These are phyloP conservation scores for Sapayoa aenigma DNA, from an alignment of 2,113 vertebrate species.

Conservation along the genomic window DNA sequence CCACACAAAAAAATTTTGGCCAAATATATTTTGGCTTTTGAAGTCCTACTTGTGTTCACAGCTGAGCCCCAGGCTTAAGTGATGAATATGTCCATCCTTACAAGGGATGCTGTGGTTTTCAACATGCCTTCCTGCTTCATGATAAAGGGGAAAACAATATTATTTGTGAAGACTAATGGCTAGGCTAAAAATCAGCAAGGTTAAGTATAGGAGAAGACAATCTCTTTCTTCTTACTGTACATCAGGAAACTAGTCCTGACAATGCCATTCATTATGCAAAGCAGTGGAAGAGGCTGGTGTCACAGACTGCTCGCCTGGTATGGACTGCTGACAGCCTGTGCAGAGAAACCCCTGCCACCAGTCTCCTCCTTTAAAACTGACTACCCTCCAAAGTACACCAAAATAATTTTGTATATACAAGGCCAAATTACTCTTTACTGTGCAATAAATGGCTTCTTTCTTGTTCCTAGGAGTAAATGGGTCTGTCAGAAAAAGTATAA, in stretches of 20 bases:
- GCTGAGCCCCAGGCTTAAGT: background rate
- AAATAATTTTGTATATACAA: background rate
- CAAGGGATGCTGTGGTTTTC: background rate
- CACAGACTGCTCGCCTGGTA: background rate
- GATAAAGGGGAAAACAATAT: background rate
- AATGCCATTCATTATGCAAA: background rate
- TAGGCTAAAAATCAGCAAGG: background rate
- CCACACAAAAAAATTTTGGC: background rate
- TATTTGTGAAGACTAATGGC: background rate
- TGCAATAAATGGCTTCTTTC: background rate
- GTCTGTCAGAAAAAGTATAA: background rate
- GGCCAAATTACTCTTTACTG: background rate
- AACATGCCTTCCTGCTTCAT: background rate
- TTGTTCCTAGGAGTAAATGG: background rate
- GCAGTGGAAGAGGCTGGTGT: background rate
- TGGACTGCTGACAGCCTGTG: background rate
- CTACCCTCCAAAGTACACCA: background rate
- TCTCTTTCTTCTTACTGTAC: background rate
- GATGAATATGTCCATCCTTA: background rate
- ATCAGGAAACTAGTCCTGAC: background rate
- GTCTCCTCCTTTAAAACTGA: background rate
- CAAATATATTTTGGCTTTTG: conserved; percentile 22
- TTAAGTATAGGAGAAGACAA: background rate
- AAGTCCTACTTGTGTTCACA: background rate
- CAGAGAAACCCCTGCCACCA: background rate